Evolutionary conservation across 2,797 vertebrate genomes (phyloP), one percentile per base, ranked within the genome.

Genomic region (Xenopus petersii): DNA sequence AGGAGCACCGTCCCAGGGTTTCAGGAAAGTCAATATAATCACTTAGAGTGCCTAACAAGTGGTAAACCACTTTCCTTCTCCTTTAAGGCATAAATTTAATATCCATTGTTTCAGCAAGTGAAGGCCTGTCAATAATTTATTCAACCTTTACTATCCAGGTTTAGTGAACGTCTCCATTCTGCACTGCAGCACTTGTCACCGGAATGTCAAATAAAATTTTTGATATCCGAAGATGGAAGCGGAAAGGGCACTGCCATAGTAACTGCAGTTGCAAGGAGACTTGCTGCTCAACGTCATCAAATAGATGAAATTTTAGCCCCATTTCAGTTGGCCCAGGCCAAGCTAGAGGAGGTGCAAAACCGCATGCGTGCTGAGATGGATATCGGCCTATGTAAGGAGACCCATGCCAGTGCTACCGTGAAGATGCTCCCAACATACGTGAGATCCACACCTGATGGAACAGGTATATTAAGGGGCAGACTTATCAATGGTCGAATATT

Each of bases 191-290:
- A 81, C 47, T 87, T 96, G 82, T 83, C 86, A 61, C 94, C 94
- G 0, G 47, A 87, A 1, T 95, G 93, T 64, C 24, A 74, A 0
- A 48, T 91, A 81, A 86, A 75, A 46, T 87, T 94, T 75, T 26
- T 90, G 5, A 82, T 89, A 21, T 89, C 94, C 0, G 87, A 82
- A 81, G 93, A 94, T 0, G 87, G 91, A 71, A 91, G 89, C 0
- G 91, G 91, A 68, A 84, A 73, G 80, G 94, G 95, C 0, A 92
- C 92, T 0, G 94, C 93, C 62, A 86, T 94, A 81, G 92, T 95
- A 70, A 90, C 92, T 0, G 94, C 94, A 0, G 92, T 95, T 83
- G 90, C 92, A 15, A 81, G 91, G 60, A 85, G 89, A 15, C 70
- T 87, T 73, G 78, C 36, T 0, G 68, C 75, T 8, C 88, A 84